phyloP scores from a whole-genome alignment of 2,113 vertebrate genomes.

The Turdus rufiventris region DNA sequence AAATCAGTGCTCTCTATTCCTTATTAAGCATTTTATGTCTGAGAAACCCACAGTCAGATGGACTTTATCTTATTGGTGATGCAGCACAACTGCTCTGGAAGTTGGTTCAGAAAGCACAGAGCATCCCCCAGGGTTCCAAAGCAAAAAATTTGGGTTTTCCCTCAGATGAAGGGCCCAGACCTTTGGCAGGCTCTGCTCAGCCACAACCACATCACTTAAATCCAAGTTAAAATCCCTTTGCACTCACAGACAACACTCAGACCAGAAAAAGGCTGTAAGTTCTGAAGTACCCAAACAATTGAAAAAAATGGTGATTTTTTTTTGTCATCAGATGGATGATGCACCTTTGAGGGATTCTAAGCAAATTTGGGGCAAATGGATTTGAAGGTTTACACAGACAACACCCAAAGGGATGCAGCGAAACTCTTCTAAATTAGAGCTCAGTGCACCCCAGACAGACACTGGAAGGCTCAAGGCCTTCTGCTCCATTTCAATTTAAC shows the following conservation, averaged over 20 bases:
- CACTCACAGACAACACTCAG: neutral
- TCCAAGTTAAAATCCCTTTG: neutral
- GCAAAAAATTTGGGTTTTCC: fast-evolving
- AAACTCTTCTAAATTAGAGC: neutral
- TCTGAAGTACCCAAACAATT: neutral
- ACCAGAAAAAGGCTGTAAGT: neutral
- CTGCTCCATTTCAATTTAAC: neutral
- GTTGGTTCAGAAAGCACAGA: neutral
- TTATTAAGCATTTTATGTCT: neutral
- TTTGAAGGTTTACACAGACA: neutral
- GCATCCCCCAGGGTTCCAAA: neutral
- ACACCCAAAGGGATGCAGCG: neutral
- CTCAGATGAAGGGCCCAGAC: neutral
- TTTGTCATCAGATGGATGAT: neutral
- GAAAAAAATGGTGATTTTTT: neutral
- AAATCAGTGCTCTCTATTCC: neutral
- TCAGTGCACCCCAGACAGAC: fast-evolving
- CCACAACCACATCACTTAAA: neutral
- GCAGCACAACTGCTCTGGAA: neutral
- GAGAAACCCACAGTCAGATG: neutral
- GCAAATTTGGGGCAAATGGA: neutral
- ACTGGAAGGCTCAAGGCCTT: neutral
- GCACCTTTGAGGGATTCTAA: neutral
- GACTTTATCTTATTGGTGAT: neutral
- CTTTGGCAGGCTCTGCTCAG: neutral